Percentiles rank a stretch among this genome's conserved stretches.
These are phyloP conservation scores for Brevimyrus niger DNA, from an alignment of 2,113 vertebrate species.

Conservation along the genomic window DNA sequence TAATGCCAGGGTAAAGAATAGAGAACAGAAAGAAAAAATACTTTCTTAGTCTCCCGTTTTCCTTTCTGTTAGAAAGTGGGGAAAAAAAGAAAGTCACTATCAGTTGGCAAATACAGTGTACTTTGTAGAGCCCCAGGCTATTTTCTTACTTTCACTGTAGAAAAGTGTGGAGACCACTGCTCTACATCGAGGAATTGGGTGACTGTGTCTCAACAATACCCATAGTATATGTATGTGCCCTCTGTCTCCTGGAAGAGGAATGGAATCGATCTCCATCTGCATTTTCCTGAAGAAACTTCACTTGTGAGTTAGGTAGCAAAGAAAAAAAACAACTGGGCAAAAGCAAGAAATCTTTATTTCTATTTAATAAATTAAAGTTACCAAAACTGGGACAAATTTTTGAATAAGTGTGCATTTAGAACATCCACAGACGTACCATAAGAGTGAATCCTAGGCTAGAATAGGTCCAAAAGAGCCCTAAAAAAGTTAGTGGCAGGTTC, in stretches of 20 bases:
- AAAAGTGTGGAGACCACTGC: not conserved
- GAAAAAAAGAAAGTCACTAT: not conserved
- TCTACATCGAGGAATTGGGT: not conserved
- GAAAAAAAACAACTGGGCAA: not conserved
- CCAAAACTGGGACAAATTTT: conserved; percentile 41
- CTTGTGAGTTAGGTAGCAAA: not conserved
- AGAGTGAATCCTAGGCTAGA: conserved; percentile 29
- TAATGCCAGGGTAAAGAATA: not conserved
- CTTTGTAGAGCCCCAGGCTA: not conserved
- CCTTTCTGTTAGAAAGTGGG: not conserved
- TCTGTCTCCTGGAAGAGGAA: not conserved
- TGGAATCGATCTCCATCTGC: not conserved
- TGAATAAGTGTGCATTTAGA: conserved; percentile 21
- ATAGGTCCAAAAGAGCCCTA: not conserved
- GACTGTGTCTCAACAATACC: not conserved
- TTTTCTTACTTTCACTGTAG: not conserved
- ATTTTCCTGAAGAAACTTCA: not conserved
- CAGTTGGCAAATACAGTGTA: not conserved
- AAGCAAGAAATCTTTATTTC: conserved; percentile 52
- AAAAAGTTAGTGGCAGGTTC: not conserved
- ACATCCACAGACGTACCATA: conserved; percentile 39
- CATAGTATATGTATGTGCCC: not conserved
- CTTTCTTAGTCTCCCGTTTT: not conserved
- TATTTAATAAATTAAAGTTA: conserved; percentile 70
- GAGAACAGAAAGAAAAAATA: not conserved